Base-by-base conservation (phyloP, 2,113 vertebrate species). In the Pelodiscus sinensis region DNA sequence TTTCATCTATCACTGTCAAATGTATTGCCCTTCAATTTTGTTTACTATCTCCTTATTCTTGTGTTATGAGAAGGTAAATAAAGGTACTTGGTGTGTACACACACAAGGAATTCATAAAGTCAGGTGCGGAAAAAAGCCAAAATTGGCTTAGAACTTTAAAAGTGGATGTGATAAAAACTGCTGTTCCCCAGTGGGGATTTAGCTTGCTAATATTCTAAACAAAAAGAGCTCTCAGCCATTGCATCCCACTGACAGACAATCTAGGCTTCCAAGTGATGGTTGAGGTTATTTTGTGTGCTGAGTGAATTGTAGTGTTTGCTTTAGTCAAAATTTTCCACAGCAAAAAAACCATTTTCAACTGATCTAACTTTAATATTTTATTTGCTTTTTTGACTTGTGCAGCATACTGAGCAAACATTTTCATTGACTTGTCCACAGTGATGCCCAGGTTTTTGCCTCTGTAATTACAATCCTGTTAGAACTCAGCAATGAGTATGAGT, bases 321-420 rank as follows among this genome's bases (percentile, higher is more conserved):
- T n/a, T n/a, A 68, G 29, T 68, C 62, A 15, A 68, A 68, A 68
- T n/a, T 68, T 68, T 68, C 24, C 16, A 65, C 1, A 22, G 25
- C 4, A 57, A 8, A 87, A 78, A 56, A 80, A 88, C 92, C 94
- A 88, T 54, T 84, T 18, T 86, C 19, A 75, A 87, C 6, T 7
- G 11, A 1, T 21, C 78, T 95, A 38, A 79, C 80, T 84, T 68
- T 68, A 44, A 44, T 91, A 77, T 7, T 52, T 90, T 35, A 56
- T 80, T 21, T 80, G 8, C 38, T 85, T 78, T 56, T 51, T 83
- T 14, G 4, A 87, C 8, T 90, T 85, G 88, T 31, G 0, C 29
- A 91, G 7, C 71, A 88, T 75, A 54, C 55, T 83, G 38, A 90
- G 71, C 27, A 93, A 92, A 91, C 16, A 35, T 35, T 89, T 88